Evolutionary conservation across 2,113 vertebrate genomes (phyloP), one percentile per base, ranked within the genome.

Genomic region (Gymnobelideus leadbeateri): DNA sequence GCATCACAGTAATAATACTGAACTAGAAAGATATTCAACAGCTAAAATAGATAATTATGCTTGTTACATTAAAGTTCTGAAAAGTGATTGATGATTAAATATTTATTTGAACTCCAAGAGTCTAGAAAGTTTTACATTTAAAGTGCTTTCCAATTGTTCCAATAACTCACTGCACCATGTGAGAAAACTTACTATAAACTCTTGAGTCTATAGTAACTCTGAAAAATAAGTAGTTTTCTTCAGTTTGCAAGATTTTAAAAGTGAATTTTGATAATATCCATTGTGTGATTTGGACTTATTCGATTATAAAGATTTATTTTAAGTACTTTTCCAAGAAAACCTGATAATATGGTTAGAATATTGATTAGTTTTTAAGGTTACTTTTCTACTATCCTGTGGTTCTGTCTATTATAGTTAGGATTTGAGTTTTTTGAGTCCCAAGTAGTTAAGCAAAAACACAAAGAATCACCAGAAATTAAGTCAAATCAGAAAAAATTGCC

Each of bases 391-490:
- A 68, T 68, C 31, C 28, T 68, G 12, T 37, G 57, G 3, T 68
- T 68, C 28, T 16, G 31, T 68, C 37, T 68, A 68, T 68, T 37
- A 68, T 37, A 68, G 37, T 68, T 68, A 68, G 31, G 28, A 68
- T 68, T 68, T 68, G 57, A 37, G 28, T 68, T 37, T 98, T 97
- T 96, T 90, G 89, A 96, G 68, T 90, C 95, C 93, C 92, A 94
- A 92, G 94, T 98, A 92, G 95, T 94, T 97, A 97, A 96, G 96
- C 96, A 26, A 95, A 94, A 96, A 47, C 57, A 95, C 94, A 92
- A 95, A 95, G 97, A 97, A 95, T 94, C 93, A 51, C 14, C 50
- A 84, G 0, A 89, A 89, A 96, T 97, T 97, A 94, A 98, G 96
- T 93, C 3, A 93, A 94, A 61, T 95, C 92, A 90, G 91, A 96